Percentiles rank a stretch among this genome's conserved stretches.
Conservation (phyloP, 2,113 vertebrate species). For the Tauraco erythrolophus region DNA sequence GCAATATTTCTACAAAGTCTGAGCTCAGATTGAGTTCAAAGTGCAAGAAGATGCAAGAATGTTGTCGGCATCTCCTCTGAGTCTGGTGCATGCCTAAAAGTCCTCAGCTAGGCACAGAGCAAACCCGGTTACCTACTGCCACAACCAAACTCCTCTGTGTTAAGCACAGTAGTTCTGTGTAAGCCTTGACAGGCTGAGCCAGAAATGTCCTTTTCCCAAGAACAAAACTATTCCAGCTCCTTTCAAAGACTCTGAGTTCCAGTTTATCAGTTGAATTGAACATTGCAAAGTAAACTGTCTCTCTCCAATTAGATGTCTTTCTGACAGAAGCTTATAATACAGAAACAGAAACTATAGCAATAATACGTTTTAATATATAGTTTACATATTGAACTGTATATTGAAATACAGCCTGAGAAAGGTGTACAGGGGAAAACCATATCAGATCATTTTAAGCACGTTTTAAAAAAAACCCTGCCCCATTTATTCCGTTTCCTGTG, state of each 20-base stretch:
- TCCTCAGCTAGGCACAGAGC: neutral
- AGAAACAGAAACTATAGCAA: neutral
- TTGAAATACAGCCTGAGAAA: neutral
- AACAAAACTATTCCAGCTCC: neutral
- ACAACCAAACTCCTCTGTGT: rapidly evolving
- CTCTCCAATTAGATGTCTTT: neutral
- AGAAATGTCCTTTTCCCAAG: neutral
- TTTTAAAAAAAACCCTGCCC: neutral
- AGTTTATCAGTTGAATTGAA: neutral
- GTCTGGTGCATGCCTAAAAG: neutral
- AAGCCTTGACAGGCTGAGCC: neutral
- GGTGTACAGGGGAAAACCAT: neutral
- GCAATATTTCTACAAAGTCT: neutral
- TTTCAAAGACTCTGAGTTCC: neutral
- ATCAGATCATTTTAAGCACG: neutral
- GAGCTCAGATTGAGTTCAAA: neutral
- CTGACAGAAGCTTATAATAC: neutral
- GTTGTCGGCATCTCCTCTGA: rapidly evolving
- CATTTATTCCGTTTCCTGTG: constrained; percentile 19
- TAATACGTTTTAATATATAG: neutral
- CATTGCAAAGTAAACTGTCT: neutral
- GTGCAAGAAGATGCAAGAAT: neutral
- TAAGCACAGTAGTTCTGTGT: neutral
- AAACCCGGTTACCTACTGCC: neutral
- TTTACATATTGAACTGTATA: neutral